phyloP scores from a whole-genome alignment of 2,113 vertebrate species.

The Arizona elegans region DNA sequence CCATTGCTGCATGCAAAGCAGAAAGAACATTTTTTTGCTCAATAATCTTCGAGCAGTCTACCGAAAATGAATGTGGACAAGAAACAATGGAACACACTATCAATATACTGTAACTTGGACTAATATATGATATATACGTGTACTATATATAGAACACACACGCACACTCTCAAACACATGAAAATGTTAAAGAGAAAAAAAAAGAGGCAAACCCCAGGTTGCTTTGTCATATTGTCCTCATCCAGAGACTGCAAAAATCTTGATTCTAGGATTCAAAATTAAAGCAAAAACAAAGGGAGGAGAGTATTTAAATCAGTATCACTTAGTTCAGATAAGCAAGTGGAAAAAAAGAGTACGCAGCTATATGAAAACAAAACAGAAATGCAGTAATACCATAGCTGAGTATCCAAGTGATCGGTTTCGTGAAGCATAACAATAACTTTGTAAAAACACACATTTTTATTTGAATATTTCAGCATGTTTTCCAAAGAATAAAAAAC shows the following conservation, averaged over 20 bases:
- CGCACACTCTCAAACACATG: not conserved
- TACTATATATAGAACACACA: not conserved
- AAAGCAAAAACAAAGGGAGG: not conserved
- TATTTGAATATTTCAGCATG: not conserved
- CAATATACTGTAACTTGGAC: constrained; percentile 10
- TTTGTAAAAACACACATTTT: not conserved
- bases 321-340: not conserved
- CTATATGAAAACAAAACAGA: not conserved
- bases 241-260: constrained; percentile 90
- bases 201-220: constrained; percentile 85
- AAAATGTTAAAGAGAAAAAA: constrained; percentile 58
- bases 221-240: constrained; percentile 97
- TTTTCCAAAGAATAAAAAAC: not conserved
- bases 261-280: constrained; percentile 75
- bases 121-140: not conserved
- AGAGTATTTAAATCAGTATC: not conserved
- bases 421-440: not conserved
- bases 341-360: not conserved
- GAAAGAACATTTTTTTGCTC: constrained; percentile 6
- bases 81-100: not conserved
- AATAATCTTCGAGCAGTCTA: constrained; percentile 12
- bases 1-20: not conserved
- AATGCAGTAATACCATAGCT: not conserved
- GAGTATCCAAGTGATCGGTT: not conserved
- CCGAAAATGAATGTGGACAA: not conserved